phyloP scores from a whole-genome alignment of 2,797 vertebrate species.

The Chrosomus eos region DNA sequence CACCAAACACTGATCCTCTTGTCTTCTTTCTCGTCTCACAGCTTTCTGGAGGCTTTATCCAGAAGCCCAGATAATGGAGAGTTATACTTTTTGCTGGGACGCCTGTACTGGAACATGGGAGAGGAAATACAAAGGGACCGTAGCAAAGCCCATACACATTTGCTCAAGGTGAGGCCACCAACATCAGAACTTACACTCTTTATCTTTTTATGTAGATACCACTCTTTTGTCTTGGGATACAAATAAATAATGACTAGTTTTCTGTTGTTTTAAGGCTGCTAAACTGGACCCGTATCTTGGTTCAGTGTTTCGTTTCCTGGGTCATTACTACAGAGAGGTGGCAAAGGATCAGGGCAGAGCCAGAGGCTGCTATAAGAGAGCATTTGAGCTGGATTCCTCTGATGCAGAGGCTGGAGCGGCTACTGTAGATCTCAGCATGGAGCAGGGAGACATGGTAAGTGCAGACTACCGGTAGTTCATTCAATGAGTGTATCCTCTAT shows the following conservation, averaged over 20 bases:
- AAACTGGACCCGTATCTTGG: conserved; percentile 87
- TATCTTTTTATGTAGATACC: background rate
- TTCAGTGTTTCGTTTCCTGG: conserved; percentile 87
- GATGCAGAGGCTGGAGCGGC: conserved; percentile 90
- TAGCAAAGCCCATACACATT: conserved; percentile 87
- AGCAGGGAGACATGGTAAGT: conserved; percentile 89
- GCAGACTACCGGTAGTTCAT: background rate
- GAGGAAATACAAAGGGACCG: conserved; percentile 89
- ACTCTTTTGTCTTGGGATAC: background rate
- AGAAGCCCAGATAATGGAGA: conserved; percentile 81
- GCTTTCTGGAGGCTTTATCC: conserved; percentile 84
- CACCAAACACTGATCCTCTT: background rate
- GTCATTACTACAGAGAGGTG: conserved; percentile 89
- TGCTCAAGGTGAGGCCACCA: conserved; percentile 85
- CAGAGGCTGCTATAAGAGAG: conserved; percentile 93
- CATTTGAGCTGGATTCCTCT: conserved; percentile 86
- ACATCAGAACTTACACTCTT: background rate
- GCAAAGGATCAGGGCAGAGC: conserved; percentile 86
- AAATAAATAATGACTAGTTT: background rate
- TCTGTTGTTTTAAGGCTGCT: conserved; percentile 82
- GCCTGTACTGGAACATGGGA: conserved; percentile 91
- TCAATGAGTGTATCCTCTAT: background rate
- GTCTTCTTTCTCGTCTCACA: conserved; percentile 61
- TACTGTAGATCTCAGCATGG: conserved; percentile 89
- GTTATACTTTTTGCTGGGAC: conserved; percentile 86